A percentile compares a stretch with the other conserved stretches of the same genome.
phyloP scores from a whole-genome alignment of 35 echinoderm and acorn worm species.

The Apostichopus californicus region DNA sequence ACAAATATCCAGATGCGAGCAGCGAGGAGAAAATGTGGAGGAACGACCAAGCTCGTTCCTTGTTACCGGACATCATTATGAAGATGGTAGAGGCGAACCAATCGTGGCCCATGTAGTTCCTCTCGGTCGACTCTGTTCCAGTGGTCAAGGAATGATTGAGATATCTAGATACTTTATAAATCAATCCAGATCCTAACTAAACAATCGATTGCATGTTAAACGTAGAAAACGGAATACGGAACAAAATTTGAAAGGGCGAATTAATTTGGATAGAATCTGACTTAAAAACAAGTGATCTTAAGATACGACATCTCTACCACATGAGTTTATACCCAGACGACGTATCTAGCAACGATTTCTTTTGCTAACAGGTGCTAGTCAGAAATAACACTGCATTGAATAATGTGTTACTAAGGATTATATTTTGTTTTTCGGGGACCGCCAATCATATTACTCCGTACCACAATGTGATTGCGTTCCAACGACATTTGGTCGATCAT shows the following conservation, averaged over 20 bases:
- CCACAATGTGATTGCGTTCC: conserved; percentile 88
- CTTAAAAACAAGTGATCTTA: too few species aligned
- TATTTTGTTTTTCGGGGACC: conserved; percentile 40
- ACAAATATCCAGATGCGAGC: conserved; percentile 75
- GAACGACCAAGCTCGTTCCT: conserved; percentile 78
- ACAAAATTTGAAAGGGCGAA: too few species aligned
- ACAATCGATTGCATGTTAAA: too few species aligned
- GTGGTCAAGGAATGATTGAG: conserved; percentile 31
- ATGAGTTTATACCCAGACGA: too few species aligned
- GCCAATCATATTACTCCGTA: conserved; percentile 80
- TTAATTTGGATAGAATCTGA: too few species aligned
- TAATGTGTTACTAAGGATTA: too few species aligned
- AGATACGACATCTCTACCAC: too few species aligned
- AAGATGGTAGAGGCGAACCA: conserved; percentile 94
- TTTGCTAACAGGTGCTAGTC: too few species aligned
- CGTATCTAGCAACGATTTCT: too few species aligned
- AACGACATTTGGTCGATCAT: conserved; percentile 83
- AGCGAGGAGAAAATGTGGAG: conserved; percentile 74
- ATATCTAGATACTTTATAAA: background rate
- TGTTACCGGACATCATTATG: conserved; percentile 75
- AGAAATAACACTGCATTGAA: too few species aligned
- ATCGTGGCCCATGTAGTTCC: conserved; percentile 81
- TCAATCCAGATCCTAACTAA: too few species aligned
- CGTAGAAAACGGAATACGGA: too few species aligned
- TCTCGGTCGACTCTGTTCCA: conserved; percentile 59